Percentiles rank a stretch among this genome's conserved stretches.
These are phyloP conservation scores for Synergus itoensis DNA, from an alignment of 2,888 invertebrate genomes.

Conservation along the genomic window DNA sequence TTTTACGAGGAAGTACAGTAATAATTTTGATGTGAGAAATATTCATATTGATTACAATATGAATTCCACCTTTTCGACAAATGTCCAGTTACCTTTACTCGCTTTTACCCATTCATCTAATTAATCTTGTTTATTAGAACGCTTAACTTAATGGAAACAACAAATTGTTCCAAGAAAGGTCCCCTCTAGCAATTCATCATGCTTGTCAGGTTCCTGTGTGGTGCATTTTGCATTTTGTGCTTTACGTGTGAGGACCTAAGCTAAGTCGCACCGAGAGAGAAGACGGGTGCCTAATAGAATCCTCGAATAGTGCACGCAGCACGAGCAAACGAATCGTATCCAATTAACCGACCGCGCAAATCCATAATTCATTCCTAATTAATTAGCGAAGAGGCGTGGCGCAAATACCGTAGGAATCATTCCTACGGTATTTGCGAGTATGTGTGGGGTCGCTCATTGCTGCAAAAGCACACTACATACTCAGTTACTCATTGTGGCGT, in stretches of 20 bases:
- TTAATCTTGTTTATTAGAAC: neutral
- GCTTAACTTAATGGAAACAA: slow-evolving; percentile 23
- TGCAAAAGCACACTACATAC: neutral
- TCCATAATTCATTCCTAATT: slow-evolving; percentile 72
- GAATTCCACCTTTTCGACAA: neutral
- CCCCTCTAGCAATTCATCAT: slow-evolving; percentile 25
- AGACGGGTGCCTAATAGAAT: slow-evolving; percentile 29
- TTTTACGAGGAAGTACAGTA: no score
- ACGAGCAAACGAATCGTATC: slow-evolving; percentile 55
- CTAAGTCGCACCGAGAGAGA: neutral
- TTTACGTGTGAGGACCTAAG: slow-evolving; percentile 19
- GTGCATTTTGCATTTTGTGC: slow-evolving; percentile 32
- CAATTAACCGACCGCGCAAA: slow-evolving; percentile 65
- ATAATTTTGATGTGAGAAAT: no score
- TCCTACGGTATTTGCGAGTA: slow-evolving; percentile 26
- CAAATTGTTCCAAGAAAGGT: slow-evolving; percentile 29
- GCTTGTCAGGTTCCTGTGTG: slow-evolving; percentile 13
- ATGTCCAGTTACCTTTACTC: neutral
- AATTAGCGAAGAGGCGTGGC: slow-evolving; percentile 60
- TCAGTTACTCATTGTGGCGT: neutral
- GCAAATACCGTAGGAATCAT: slow-evolving; percentile 43
- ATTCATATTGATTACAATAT: neutral
- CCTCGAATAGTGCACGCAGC: slow-evolving; percentile 35
- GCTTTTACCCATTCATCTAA: neutral
- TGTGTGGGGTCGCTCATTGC: slow-evolving; percentile 25